These are phyloP conservation scores for Bucorvus abyssinicus DNA, from an alignment of 2,797 vertebrate genomes.

Conservation along the genomic window DNA sequence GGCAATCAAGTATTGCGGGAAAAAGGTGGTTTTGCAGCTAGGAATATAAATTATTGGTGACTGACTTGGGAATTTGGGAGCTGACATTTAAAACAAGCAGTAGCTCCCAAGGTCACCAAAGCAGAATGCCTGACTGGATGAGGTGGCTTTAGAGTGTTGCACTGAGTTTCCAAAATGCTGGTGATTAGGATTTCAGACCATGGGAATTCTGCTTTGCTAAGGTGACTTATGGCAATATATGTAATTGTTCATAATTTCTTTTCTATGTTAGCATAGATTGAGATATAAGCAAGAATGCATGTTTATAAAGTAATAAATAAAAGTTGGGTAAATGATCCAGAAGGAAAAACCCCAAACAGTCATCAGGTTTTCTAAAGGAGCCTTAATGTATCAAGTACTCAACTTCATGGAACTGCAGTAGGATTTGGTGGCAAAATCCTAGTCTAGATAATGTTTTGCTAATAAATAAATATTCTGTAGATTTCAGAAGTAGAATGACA, in stretches of 20 bases:
- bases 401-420: background rate
- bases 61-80: background rate
- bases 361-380: background rate
- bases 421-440: background rate
- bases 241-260: background rate
- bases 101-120: background rate
- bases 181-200: background rate
- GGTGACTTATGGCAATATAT: background rate
- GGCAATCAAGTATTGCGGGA: background rate
- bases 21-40: background rate
- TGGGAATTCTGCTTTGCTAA: background rate
- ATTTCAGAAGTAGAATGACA: background rate
- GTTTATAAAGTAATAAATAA: background rate
- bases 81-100: background rate
- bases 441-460: background rate
- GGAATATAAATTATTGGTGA: background rate
- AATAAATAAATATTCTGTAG: background rate
- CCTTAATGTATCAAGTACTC: background rate
- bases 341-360: rapidly evolving
- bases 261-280: background rate
- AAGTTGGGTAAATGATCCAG: background rate
- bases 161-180: background rate
- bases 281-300: background rate
- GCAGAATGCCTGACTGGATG: background rate
- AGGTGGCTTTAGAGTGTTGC: background rate